Conservation (phyloP, 2,888 invertebrate species). For the Limnephilus marmoratus region DNA sequence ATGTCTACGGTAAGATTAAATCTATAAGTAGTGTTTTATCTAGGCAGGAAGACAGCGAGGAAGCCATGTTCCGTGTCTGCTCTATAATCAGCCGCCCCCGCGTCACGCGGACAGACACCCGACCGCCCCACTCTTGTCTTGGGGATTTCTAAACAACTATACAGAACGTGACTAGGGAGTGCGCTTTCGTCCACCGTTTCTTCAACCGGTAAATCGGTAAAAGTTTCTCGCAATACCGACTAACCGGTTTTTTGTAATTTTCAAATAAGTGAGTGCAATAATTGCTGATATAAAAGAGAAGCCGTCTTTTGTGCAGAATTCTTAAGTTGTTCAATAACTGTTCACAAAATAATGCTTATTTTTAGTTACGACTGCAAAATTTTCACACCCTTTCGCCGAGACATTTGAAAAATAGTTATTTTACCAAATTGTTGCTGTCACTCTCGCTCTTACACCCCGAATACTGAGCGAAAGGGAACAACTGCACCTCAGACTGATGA, state of each 20-base stretch:
- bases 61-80: slow-evolving; percentile 12
- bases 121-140: not conserved
- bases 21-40: not conserved
- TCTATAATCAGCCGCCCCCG: not conserved
- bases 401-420: no score
- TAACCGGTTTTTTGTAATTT: not conserved
- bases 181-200: not conserved
- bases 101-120: not conserved
- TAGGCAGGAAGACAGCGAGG: not conserved
- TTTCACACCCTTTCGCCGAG: not conserved
- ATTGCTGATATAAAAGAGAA: no score
- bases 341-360: not conserved
- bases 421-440: no score
- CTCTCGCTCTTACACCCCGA: no score
- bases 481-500: no score
- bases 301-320: no score
- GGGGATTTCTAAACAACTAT: not conserved
- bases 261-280: not conserved
- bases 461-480: no score
- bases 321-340: not conserved
- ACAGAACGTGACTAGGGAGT: not conserved
- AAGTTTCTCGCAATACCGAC: not conserved
- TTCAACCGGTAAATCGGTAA: not conserved
- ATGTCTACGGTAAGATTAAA: not conserved
- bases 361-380: not conserved